Conservation (phyloP, 2,888 invertebrate genomes). For the Invenusta paracnida region DNA sequence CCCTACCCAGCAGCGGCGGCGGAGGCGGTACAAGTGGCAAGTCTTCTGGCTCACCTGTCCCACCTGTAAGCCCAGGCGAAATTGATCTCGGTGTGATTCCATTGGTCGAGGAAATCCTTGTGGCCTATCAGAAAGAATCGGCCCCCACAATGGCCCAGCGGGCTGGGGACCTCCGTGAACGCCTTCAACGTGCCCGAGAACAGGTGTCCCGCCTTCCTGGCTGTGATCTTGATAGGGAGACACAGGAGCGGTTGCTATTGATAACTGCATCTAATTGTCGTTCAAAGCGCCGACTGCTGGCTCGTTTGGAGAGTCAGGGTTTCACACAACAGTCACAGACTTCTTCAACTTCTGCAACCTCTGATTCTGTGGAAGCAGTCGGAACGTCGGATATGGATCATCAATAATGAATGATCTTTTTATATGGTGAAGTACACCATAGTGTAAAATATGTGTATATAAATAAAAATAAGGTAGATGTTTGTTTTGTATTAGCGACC, state of each 20-base stretch:
- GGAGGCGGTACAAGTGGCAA: too few species aligned
- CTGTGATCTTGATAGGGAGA: not conserved
- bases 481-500: too few species aligned
- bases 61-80: not conserved
- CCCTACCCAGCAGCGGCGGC: too few species aligned
- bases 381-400: too few species aligned
- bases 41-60: not conserved
- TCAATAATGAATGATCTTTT: too few species aligned
- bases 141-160: not conserved
- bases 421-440: too few species aligned
- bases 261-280: not conserved
- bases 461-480: too few species aligned
- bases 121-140: not conserved
- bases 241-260: not conserved
- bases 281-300: not conserved
- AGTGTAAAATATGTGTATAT: too few species aligned
- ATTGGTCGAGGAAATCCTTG: not conserved
- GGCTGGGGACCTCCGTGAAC: not conserved
- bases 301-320: not conserved
- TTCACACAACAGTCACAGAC: too few species aligned
- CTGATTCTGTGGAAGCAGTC: too few species aligned
- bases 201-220: not conserved
- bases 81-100: not conserved
- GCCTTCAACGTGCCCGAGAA: not conserved
- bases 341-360: too few species aligned